phyloP scores from a whole-genome alignment of 1,140 invertebrate genomes.

The Bombus superbus region DNA sequence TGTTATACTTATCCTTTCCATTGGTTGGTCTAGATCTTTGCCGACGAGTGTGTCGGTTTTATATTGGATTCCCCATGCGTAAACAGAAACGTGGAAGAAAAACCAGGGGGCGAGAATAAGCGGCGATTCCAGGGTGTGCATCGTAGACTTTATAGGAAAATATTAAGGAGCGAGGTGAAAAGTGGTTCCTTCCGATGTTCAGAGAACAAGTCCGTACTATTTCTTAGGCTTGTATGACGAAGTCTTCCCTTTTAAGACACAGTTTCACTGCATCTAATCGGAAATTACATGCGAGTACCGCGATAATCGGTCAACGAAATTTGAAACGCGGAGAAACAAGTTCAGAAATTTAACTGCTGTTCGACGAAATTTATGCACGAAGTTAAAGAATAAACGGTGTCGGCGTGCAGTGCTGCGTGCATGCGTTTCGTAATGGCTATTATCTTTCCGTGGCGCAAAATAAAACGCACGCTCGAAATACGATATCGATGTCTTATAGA shows the following conservation, averaged over 20 bases:
- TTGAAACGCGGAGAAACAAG: neutral
- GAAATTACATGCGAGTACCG: constrained; percentile 24
- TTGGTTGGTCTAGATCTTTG: constrained; percentile 25
- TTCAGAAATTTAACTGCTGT: constrained; percentile 9
- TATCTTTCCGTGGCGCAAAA: neutral
- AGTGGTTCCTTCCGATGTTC: constrained; percentile 14
- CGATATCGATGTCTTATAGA: constrained; percentile 2
- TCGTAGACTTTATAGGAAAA: neutral
- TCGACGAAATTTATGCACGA: neutral
- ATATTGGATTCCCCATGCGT: constrained; percentile 17
- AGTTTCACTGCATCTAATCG: constrained; percentile 56
- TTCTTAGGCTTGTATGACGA: constrained; percentile 16
- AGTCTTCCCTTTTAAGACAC: constrained; percentile 1
- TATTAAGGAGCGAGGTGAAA: neutral
- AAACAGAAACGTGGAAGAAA: neutral
- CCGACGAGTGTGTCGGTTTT: neutral
- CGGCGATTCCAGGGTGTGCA: neutral
- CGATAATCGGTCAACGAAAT: neutral
- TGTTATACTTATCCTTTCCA: constrained; percentile 35
- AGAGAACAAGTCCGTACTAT: neutral
- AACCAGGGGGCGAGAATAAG: neutral
- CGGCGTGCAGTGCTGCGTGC: neutral
- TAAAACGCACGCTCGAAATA: neutral
- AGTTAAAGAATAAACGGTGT: neutral
- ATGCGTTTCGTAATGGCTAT: neutral